Evolutionary conservation across 2,113 vertebrate species (phyloP), one percentile per base, ranked within the genome.

Genomic region (Ammospiza caudacuta): DNA sequence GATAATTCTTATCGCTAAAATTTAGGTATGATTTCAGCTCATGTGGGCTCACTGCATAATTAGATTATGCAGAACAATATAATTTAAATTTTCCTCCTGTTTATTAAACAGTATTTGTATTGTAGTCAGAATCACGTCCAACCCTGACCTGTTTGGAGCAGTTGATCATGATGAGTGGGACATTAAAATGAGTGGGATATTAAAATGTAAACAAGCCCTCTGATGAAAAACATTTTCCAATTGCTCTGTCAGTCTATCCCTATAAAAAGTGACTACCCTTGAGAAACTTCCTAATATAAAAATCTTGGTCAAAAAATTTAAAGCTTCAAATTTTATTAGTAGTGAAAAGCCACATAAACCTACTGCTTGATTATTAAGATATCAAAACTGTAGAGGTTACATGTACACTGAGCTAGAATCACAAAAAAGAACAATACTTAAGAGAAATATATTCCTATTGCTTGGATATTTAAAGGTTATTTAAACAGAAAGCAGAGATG

Each of bases 401-500:
- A 18, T 13, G 7, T 31, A 51, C 27, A 27, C 11, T 63, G 28
- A 80, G 19, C 47, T 51, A 46, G 58, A 87, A 80, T 37, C 44
- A 76, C 25, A 64, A 46, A 39, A 43, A 63, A 55, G 20, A 43
- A 33, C 9, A 46, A 19, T 52, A 28, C 46, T 72, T 27, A 51
- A 59, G 47, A 80, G 25, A 80, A 91, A 80, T 24, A 59, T 5
- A 35, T 3, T 73, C 35, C 44, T 63, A 28, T 14, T 68, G 23
- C 44, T 86, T 68, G 37, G 37, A 37, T 37, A 37, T 37, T 66
- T 49, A 87, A 87, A 74, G 64, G 28, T 55, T 78, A 28, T 87
- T 90, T 57, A 62, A 96, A 83, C 31, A 86, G 68, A 73, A 94
- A 88, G 13, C n/a, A 77, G 89, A 62, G 22, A 41, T 21, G 49